Conservation (phyloP, 2,113 vertebrate genomes). For the Tragelaphus scriptus region DNA sequence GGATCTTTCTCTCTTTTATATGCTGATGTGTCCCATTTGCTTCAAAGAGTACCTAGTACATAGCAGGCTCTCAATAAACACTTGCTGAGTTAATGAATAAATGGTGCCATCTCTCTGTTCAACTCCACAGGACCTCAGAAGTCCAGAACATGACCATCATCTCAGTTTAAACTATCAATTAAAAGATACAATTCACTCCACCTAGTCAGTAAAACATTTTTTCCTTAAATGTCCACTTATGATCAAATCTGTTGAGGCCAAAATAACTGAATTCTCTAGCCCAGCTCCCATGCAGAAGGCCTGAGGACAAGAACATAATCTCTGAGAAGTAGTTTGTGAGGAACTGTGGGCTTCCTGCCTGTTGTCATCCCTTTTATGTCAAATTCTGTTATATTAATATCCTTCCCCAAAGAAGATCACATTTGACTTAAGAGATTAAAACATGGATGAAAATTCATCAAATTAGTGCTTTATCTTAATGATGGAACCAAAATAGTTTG, state of each 20-base stretch:
- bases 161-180: neutral
- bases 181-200: neutral
- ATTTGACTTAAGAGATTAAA: neutral
- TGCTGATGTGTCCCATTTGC: neutral
- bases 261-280: neutral
- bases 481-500: neutral
- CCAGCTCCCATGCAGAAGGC: neutral
- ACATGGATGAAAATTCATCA: neutral
- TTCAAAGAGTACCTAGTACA: neutral
- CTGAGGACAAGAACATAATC: neutral
- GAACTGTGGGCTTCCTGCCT: neutral
- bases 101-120: neutral
- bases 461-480: constrained; percentile 5
- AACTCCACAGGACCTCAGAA: neutral
- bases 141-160: neutral
- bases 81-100: neutral
- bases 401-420: neutral
- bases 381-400: neutral
- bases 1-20: neutral
- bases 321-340: neutral
- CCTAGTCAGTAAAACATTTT: neutral
- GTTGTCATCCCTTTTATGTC: neutral
- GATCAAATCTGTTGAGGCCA: neutral
- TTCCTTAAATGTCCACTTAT: neutral
- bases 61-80: neutral